These are phyloP conservation scores for Enteromius mattozi DNA, from an alignment of 2,797 vertebrate species.

Conservation along the genomic window DNA sequence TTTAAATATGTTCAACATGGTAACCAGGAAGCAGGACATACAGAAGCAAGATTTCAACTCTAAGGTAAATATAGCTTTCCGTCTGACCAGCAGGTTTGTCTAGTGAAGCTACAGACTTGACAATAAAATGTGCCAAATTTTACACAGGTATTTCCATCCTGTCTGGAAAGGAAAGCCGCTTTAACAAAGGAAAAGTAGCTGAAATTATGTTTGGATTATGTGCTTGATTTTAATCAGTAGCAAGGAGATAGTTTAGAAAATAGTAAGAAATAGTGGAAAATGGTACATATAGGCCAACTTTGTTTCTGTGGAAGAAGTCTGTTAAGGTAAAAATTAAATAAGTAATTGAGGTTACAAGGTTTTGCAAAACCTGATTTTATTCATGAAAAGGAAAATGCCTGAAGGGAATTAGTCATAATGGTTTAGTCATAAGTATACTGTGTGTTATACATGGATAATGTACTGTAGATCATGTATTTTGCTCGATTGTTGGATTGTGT, in stretches of 20 bases:
- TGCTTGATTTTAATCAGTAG: background rate
- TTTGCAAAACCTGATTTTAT: conserved; percentile 5
- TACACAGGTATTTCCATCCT: conserved; percentile 38
- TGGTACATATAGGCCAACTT: background rate
- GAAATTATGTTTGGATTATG: background rate
- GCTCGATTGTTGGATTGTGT: background rate
- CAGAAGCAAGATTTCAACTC: conserved; percentile 44
- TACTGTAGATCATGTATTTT: background rate
- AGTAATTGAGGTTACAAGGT: background rate
- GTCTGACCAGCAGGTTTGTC: conserved; percentile 56
- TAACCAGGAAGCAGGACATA: conserved; percentile 41
- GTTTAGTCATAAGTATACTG: background rate
- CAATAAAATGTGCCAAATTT: conserved; percentile 44
- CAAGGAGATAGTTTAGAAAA: background rate
- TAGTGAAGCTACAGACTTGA: conserved; percentile 44
- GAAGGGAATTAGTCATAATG: conserved; percentile 15
- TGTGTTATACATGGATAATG: conserved; percentile 12
- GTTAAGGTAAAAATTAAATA: background rate
- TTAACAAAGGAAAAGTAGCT: background rate
- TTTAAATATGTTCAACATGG: conserved; percentile 38
- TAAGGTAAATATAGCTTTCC: conserved; percentile 59
- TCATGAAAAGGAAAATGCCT: background rate
- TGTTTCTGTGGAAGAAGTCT: background rate
- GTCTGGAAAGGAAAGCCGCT: conserved; percentile 39
- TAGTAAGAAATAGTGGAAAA: background rate